A percentile compares a stretch with the other conserved stretches of the same genome.
Evolutionary conservation across 1,140 invertebrate species (phyloP).

Genomic region (Panulirus ornatus): DNA sequence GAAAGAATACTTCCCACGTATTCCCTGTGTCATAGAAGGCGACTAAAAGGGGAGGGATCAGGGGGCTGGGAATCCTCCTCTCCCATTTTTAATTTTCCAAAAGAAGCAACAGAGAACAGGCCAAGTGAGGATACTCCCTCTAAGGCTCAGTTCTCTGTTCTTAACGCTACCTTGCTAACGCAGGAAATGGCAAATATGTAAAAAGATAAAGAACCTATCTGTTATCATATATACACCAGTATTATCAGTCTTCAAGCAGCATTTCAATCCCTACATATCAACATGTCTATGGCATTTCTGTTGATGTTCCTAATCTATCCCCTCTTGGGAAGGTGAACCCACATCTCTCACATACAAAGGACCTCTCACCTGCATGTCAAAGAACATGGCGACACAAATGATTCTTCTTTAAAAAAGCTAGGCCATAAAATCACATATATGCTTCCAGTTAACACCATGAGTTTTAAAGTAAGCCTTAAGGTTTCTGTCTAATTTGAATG

Average conservation of each 20-base stretch:
- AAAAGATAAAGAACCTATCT: not conserved
- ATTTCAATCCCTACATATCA: not conserved
- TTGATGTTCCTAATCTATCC: slow-evolving; percentile 31
- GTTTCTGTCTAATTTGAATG: not conserved
- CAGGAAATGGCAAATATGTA: not conserved
- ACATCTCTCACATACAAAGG: slow-evolving; percentile 20
- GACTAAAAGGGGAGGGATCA: too few species aligned
- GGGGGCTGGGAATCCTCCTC: too few species aligned
- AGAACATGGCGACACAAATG: not conserved
- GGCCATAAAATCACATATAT: slow-evolving; percentile 26
- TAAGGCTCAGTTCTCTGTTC: too few species aligned
- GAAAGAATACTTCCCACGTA: too few species aligned
- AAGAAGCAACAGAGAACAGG: too few species aligned
- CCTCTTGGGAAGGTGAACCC: slow-evolving; percentile 13
- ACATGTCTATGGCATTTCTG: slow-evolving; percentile 1
- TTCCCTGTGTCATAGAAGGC: too few species aligned
- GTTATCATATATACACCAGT: too few species aligned
- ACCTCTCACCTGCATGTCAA: slow-evolving; percentile 1
- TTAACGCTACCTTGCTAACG: not conserved
- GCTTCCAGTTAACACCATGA: not conserved
- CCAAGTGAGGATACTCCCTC: too few species aligned
- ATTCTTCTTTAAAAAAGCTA: slow-evolving; percentile 11
- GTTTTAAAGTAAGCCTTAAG: slow-evolving; percentile 4
- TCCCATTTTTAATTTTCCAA: too few species aligned
- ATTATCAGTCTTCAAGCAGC: too few species aligned